A percentile compares a stretch with the other conserved stretches of the same genome.
These are phyloP conservation scores for Eubucco bourcierii DNA, from an alignment of 2,113 vertebrate genomes.

Conservation along the genomic window DNA sequence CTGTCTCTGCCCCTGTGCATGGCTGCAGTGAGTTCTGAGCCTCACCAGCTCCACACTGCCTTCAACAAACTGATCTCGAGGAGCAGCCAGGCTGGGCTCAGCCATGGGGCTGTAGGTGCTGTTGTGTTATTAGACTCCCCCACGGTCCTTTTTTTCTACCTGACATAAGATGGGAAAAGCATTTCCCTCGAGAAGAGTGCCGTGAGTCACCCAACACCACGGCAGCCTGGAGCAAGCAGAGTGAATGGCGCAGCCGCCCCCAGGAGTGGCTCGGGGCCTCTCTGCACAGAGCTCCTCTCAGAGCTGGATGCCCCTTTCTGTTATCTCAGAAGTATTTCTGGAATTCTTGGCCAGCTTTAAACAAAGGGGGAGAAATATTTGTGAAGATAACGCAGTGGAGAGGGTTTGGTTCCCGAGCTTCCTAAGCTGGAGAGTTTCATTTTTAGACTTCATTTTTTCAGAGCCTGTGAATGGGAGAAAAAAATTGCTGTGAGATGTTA, in stretches of 20 bases:
- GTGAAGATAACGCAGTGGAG: conserved; percentile 2
- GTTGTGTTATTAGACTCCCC: background rate
- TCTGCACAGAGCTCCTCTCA: conserved; percentile 45
- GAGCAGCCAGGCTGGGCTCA: background rate
- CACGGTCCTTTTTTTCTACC: background rate
- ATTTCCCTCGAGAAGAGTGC: background rate
- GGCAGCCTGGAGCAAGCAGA: background rate
- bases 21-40: background rate
- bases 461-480: background rate
- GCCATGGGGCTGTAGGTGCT: background rate
- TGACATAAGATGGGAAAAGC: conserved; percentile 7
- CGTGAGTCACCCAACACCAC: background rate
- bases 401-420: conserved; percentile 26
- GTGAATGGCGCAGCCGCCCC: conserved; percentile 20
- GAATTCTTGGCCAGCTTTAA: conserved; percentile 45
- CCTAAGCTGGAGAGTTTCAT: background rate
- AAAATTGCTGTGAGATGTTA: background rate
- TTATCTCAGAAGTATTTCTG: conserved; percentile 68
- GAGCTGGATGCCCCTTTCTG: conserved; percentile 33
- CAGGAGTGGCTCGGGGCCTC: background rate
- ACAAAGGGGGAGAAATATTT: conserved; percentile 56
- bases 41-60: background rate
- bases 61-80: rapidly evolving
- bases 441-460: conserved; percentile 10
- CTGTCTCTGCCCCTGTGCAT: background rate